Conservation (phyloP, 1,140 invertebrate species). For the Plutomurus gul region DNA sequence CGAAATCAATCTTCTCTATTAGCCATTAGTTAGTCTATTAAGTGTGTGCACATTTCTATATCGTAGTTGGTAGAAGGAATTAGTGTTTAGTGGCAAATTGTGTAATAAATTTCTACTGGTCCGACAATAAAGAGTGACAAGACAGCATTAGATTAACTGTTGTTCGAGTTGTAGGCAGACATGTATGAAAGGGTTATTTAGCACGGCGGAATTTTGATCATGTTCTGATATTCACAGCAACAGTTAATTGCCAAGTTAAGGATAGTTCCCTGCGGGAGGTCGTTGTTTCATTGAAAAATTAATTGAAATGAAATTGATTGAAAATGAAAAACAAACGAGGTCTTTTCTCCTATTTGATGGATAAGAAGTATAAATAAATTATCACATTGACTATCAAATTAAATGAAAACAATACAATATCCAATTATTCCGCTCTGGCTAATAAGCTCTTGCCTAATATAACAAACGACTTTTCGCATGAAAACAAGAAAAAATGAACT, state of each 20-base stretch:
- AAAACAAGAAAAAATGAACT: neutral
- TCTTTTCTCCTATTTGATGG: neutral
- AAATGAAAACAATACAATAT: too few species aligned
- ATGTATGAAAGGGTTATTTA: too few species aligned
- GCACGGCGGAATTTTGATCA: too few species aligned
- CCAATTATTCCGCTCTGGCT: neutral
- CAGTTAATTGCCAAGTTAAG: too few species aligned
- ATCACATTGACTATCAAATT: neutral
- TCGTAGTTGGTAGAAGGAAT: too few species aligned
- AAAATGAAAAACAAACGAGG: too few species aligned
- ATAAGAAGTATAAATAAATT: neutral
- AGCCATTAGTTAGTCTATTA: neutral
- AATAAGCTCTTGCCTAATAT: neutral
- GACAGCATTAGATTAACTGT: too few species aligned
- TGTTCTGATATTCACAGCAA: too few species aligned
- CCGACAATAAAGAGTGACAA: too few species aligned
- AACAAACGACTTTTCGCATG: neutral
- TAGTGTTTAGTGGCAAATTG: too few species aligned
- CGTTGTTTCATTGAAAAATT: neutral
- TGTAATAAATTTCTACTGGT: too few species aligned
- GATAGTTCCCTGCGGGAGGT: neutral
- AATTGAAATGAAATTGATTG: neutral
- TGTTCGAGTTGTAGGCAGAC: too few species aligned
- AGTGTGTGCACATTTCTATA: neutral
- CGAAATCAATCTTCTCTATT: conserved; percentile 25